These are phyloP conservation scores for Alloplasta piceator DNA, from an alignment of 2,888 invertebrate genomes.

Conservation along the genomic window DNA sequence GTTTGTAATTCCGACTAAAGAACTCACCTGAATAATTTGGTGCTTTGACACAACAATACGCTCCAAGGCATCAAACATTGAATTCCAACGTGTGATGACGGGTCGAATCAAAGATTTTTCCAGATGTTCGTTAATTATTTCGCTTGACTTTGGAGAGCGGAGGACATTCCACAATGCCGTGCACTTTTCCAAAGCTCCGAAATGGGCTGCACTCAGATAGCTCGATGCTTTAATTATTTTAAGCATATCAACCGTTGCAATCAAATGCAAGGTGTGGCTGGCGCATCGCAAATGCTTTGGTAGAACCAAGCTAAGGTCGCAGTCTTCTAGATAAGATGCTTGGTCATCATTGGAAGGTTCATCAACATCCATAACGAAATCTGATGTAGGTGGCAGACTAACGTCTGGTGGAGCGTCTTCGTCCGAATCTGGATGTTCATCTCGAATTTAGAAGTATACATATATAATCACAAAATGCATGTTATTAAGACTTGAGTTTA, in stretches of 20 bases:
- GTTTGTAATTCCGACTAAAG: slow-evolving; percentile 18
- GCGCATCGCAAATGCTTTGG: slow-evolving; percentile 38
- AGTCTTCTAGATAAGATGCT: not conserved
- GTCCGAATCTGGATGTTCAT: not conserved
- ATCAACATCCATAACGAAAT: slow-evolving; percentile 11
- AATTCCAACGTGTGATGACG: slow-evolving; percentile 38
- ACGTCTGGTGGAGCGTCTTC: not conserved
- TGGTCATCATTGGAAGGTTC: not conserved
- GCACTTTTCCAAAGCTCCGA: slow-evolving; percentile 9
- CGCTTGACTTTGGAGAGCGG: slow-evolving; percentile 22
- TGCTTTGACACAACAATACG: slow-evolving; percentile 13
- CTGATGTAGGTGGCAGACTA: slow-evolving; percentile 3
- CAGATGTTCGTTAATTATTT: slow-evolving; percentile 5
- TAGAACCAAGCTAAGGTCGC: slow-evolving; percentile 1
- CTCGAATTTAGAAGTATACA: not conserved
- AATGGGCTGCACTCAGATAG: not conserved
- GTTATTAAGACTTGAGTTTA: not conserved
- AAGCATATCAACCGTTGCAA: slow-evolving; percentile 19
- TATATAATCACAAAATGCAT: slow-evolving; percentile 12
- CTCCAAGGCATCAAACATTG: slow-evolving; percentile 9
- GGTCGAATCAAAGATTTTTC: slow-evolving; percentile 10
- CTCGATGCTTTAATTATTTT: slow-evolving; percentile 18
- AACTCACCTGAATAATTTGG: slow-evolving; percentile 9
- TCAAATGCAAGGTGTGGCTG: slow-evolving; percentile 37
- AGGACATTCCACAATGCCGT: slow-evolving; percentile 16